A percentile compares a stretch with the other conserved stretches of the same genome.
phyloP scores from a whole-genome alignment of 64 coral and sea anemone species.

The Dendronephthya gigantea region DNA sequence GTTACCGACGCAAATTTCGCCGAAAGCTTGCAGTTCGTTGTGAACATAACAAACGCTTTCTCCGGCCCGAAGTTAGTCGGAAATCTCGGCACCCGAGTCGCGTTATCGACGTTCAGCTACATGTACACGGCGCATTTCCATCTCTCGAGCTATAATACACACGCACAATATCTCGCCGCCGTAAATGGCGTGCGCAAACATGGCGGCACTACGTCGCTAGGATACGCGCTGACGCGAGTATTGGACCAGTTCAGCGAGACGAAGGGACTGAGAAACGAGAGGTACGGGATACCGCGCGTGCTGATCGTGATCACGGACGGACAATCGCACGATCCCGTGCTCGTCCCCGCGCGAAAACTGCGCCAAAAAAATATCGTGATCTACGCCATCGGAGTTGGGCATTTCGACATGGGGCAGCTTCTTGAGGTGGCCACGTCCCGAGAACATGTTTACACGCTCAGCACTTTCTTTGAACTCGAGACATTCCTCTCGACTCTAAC shows the following conservation, averaged over 20 bases:
- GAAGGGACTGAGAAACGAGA: neutral
- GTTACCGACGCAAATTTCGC: neutral
- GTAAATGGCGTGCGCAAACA: neutral
- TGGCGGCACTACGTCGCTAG: neutral
- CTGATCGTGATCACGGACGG: slow-evolving; percentile 27
- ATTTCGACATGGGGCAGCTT: neutral
- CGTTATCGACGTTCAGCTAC: neutral
- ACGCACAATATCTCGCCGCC: neutral
- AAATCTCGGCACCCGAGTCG: neutral
- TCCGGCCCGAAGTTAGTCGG: neutral
- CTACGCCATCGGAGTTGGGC: neutral
- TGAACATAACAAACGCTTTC: neutral
- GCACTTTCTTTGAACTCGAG: neutral
- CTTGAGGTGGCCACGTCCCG: slow-evolving; percentile 6
- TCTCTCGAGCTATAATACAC: neutral
- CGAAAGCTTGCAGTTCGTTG: neutral
- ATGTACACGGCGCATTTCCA: neutral
- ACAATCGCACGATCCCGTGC: neutral
- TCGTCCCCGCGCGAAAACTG: neutral
- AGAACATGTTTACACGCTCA: slow-evolving; percentile 9
- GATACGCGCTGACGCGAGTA: neutral
- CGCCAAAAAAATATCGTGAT: neutral
- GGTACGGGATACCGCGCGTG: neutral
- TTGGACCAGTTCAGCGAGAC: neutral
- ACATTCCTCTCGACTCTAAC: slow-evolving; percentile 19